These are phyloP conservation scores for Andrena marginata DNA, from an alignment of 2,888 invertebrate species.

Conservation along the genomic window DNA sequence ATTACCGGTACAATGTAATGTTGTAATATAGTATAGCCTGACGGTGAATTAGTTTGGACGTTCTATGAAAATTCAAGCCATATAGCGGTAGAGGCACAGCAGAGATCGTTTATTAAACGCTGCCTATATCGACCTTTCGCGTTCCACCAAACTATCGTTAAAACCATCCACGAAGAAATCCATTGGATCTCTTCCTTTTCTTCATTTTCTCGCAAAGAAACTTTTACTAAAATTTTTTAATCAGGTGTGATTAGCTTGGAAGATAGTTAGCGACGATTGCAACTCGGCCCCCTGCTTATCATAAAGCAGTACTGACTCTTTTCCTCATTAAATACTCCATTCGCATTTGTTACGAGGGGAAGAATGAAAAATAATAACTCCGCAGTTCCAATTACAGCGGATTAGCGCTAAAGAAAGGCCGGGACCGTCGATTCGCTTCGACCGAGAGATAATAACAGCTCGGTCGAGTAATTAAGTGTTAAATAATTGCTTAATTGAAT, in stretches of 20 bases:
- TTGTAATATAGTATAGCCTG: slow-evolving; percentile 40
- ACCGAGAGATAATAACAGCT: slow-evolving; percentile 9
- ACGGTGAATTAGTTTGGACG: slow-evolving; percentile 49
- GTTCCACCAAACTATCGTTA: neutral
- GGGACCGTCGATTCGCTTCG: slow-evolving; percentile 22
- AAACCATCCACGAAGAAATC: no score
- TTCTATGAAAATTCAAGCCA: slow-evolving; percentile 31
- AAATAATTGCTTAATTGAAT: slow-evolving; percentile 47
- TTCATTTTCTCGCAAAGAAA: no score
- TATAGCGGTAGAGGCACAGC: neutral
- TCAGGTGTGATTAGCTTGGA: no score
- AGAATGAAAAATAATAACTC: neutral
- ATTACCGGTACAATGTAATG: slow-evolving; percentile 60
- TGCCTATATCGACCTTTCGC: neutral
- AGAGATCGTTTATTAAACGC: slow-evolving; percentile 33
- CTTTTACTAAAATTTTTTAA: no score
- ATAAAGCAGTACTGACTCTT: no score
- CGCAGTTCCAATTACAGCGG: neutral
- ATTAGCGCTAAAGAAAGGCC: slow-evolving; percentile 14
- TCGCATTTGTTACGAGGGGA: neutral
- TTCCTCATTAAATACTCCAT: neutral
- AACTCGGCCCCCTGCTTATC: neutral
- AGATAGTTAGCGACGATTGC: neutral
- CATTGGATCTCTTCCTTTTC: no score
- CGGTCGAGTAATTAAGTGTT: slow-evolving; percentile 38